phyloP scores from a whole-genome alignment of 2,113 vertebrate genomes.

The Lucifuga dentata region DNA sequence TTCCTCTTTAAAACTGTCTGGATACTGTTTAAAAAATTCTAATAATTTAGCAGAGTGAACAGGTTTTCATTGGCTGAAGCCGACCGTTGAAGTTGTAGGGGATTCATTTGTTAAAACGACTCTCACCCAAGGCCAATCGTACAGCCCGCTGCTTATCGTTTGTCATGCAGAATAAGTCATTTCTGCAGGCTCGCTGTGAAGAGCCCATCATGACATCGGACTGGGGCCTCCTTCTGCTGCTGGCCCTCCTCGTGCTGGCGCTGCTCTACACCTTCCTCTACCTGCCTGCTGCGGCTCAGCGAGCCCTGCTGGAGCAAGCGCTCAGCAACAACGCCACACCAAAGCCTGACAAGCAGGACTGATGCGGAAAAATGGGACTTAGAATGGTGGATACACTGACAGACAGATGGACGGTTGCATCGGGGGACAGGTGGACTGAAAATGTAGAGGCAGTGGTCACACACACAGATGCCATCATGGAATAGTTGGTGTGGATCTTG shows the following conservation, averaged over 20 bases:
- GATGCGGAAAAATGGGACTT: conserved; percentile 30
- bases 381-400: too few relatives aligned
- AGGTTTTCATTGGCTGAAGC: not conserved
- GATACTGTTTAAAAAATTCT: not conserved
- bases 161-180: conserved; percentile 73
- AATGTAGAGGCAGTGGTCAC: not conserved
- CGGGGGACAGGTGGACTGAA: not conserved
- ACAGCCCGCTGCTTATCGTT: too few relatives aligned
- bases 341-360: conserved; percentile 30
- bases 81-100: not conserved
- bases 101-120: not conserved
- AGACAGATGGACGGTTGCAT: not conserved
- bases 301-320: conserved; percentile 72
- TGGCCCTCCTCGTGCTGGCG: conserved; percentile 80
- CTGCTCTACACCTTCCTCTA: conserved; percentile 83
- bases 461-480: conserved; percentile 4
- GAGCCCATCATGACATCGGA: conserved; percentile 81
- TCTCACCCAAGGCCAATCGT: too few relatives aligned
- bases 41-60: not conserved
- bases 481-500: conserved; percentile 12
- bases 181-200: conserved; percentile 82
- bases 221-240: conserved; percentile 81
- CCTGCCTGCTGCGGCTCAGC: conserved; percentile 77
- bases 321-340: conserved; percentile 71
- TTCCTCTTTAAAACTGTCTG: not conserved